Evolutionary conservation across 2,113 vertebrate genomes (phyloP).

Genomic region (Puma concolor): DNA sequence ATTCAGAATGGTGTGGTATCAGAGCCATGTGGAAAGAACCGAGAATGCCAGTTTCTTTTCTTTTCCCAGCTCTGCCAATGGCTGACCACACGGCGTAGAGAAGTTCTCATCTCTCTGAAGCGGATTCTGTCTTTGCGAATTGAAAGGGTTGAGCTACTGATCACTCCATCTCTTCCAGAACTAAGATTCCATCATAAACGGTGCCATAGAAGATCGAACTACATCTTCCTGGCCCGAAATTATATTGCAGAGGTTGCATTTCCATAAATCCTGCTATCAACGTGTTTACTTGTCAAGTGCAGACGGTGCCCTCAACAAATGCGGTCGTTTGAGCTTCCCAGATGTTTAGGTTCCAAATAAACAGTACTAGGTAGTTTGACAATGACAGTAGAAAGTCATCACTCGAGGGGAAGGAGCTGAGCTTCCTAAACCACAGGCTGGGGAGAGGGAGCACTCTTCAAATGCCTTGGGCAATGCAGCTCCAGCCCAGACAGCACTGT

Average conservation of each 20-base stretch:
- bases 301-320: slow-evolving; percentile 45
- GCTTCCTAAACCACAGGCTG: slow-evolving; percentile 50
- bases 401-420: not conserved
- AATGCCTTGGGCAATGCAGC: not conserved
- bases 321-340: slow-evolving; percentile 54
- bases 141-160: not conserved
- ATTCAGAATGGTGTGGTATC: not conserved
- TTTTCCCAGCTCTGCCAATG: not conserved
- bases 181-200: not conserved
- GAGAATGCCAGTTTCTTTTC: not conserved
- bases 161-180: not conserved
- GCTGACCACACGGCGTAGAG: not conserved
- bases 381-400: slow-evolving; percentile 63
- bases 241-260: not conserved
- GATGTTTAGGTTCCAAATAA: slow-evolving; percentile 69
- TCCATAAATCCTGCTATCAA: slow-evolving; percentile 68
- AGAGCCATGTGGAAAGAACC: not conserved
- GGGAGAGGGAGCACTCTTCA: not conserved
- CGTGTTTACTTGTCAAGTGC: slow-evolving; percentile 46
- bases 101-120: not conserved
- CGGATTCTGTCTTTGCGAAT: not conserved
- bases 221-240: not conserved
- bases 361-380: slow-evolving; percentile 59
- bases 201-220: not conserved
- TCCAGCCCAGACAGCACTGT: not conserved